These are phyloP conservation scores for Acrocephalus kingi DNA, from an alignment of 2,113 vertebrate genomes.

Conservation along the genomic window DNA sequence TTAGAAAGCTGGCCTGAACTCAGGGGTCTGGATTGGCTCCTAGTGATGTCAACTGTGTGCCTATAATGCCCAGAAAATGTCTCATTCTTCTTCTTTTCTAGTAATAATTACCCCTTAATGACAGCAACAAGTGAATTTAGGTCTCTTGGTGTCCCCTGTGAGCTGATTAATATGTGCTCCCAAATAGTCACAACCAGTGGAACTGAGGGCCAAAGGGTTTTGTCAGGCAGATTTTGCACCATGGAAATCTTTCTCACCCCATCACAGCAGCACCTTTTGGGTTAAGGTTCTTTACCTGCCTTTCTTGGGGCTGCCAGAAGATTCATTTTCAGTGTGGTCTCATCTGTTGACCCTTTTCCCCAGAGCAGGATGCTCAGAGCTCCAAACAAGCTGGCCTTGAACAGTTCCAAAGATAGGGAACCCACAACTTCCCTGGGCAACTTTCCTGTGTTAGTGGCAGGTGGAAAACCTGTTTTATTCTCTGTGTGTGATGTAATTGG, in stretches of 20 bases:
- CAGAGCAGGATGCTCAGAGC: neutral
- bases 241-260: neutral
- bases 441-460: neutral
- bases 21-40: neutral
- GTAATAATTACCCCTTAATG: conserved; percentile 27
- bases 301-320: neutral
- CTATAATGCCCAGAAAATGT: neutral
- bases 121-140: neutral
- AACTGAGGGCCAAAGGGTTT: neutral
- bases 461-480: neutral
- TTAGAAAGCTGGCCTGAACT: conserved; percentile 24
- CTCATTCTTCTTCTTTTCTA: conserved; percentile 18
- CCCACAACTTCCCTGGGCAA: neutral
- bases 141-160: neutral
- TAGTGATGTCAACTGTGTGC: conserved; percentile 5
- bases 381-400: neutral
- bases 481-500: neutral
- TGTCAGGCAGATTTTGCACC: neutral
- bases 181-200: neutral
- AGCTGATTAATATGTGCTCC: neutral
- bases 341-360: neutral
- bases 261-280: neutral
- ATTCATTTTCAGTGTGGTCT: neutral
- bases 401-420: neutral
- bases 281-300: neutral